Percentiles rank a stretch among this genome's conserved stretches.
These are phyloP conservation scores for Chromoteleia sp. DNA, from an alignment of 2,888 invertebrate genomes.

Conservation along the genomic window DNA sequence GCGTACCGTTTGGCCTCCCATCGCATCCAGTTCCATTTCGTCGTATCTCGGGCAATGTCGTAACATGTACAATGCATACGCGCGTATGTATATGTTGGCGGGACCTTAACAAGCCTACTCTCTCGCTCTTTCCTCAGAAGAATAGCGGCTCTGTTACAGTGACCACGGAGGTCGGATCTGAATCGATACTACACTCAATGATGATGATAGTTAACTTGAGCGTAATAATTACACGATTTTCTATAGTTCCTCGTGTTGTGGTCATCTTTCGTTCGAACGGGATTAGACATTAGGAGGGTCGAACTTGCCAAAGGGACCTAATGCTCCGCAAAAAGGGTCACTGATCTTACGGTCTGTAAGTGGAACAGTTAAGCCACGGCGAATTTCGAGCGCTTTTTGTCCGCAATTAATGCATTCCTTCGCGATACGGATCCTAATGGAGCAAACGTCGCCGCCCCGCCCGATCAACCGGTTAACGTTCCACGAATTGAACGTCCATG, in stretches of 20 bases:
- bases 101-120: slow-evolving; percentile 40
- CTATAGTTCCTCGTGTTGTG: slow-evolving; percentile 73
- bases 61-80: slow-evolving; percentile 54
- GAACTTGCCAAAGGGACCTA: slow-evolving; percentile 38
- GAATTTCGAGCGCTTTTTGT: slow-evolving; percentile 26
- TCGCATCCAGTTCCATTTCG: slow-evolving; percentile 61
- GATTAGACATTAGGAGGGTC: slow-evolving; percentile 76
- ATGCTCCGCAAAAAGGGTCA: slow-evolving; percentile 40
- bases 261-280: slow-evolving; percentile 76
- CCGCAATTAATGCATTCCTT: slow-evolving; percentile 14
- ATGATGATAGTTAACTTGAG: slow-evolving; percentile 79
- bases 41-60: slow-evolving; percentile 66
- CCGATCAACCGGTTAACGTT: slow-evolving; percentile 15
- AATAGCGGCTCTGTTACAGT: slow-evolving; percentile 69
- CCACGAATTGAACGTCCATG: slow-evolving; percentile 30
- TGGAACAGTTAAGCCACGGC: slow-evolving; percentile 29
- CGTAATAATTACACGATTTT: slow-evolving; percentile 83
- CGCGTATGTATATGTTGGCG: slow-evolving; percentile 46
- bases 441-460: slow-evolving; percentile 11
- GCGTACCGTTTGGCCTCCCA: slow-evolving; percentile 65
- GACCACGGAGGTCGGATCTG: slow-evolving; percentile 71
- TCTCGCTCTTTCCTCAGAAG: slow-evolving; percentile 40
- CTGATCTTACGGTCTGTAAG: slow-evolving; percentile 25
- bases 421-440: slow-evolving; percentile 18
- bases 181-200: slow-evolving; percentile 74